Evolutionary conservation across 2,797 vertebrate species (phyloP).

Genomic region (Helostoma temminkii): DNA sequence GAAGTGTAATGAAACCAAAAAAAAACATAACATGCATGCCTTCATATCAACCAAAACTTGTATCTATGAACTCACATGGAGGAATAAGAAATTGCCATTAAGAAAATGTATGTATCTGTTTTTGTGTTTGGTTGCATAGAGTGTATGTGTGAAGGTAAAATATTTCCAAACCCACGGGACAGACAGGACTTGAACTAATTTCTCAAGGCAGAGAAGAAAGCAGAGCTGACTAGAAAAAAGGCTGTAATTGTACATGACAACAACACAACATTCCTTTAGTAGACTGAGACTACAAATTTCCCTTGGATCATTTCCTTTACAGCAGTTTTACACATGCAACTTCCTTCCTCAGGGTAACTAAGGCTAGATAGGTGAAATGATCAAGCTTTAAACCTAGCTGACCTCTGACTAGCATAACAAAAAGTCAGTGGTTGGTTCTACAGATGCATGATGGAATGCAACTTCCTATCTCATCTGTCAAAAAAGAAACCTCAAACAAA

Average conservation of each 20-base stretch:
- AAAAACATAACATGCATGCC: background rate
- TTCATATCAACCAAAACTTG: background rate
- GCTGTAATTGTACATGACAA: constrained; percentile 16
- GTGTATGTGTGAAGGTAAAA: constrained; percentile 15
- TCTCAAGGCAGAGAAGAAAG: constrained; percentile 23
- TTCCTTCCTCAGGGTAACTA: constrained; percentile 27
- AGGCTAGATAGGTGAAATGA: constrained; percentile 49
- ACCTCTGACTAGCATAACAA: constrained; percentile 16
- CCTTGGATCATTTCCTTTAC: constrained; percentile 24
- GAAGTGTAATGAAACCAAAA: background rate
- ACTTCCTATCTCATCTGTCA: constrained; percentile 30
- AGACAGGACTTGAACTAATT: constrained; percentile 1
- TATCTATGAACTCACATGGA: background rate
- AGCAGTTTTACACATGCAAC: constrained; percentile 30
- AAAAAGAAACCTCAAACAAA: constrained; percentile 30
- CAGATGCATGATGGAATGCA: constrained; percentile 30
- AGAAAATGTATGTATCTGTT: constrained; percentile 11
- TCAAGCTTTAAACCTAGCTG: constrained; percentile 39
- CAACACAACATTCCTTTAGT: constrained; percentile 17
- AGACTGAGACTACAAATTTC: constrained; percentile 8
- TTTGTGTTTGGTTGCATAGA: constrained; percentile 9
- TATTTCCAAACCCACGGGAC: background rate
- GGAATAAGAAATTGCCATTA: background rate
- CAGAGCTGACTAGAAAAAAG: constrained; percentile 8
- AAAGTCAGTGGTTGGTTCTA: constrained; percentile 21